Base-by-base conservation (phyloP, 2,113 vertebrate species). In the Numida meleagris region DNA sequence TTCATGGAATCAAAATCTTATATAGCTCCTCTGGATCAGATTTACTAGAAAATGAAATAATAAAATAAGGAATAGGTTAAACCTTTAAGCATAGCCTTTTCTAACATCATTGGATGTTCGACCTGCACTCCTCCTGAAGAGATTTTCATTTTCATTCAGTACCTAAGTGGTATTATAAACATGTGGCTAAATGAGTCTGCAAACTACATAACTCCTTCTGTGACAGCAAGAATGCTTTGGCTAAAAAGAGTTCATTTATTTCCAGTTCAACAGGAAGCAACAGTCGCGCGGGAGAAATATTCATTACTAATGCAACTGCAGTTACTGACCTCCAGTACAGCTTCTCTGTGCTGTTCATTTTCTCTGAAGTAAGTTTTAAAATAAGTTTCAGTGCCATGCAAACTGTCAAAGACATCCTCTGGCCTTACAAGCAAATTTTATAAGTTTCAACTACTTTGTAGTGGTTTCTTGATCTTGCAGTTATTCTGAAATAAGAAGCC, bases 271-370 rank as follows among this genome's bases (percentile, higher is more conserved):
- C 23, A 68, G 55, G 72, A 95, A 68, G 18, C 38, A 74, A 67
- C 29, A 46, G 24, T 43, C 18, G 5, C 50, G 45, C 6, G 7
- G 5, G 51, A 81, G 58, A 90, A 90, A 82, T 45, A 74, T 14
- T 75, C 40, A n/a, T 80, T 90, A 66, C 27, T 80, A 86, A 90
- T 53, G 62, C n/a, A 96, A 62, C 24, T 82, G 68, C 50, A 90
- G 76, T 68, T 83, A 66, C 73, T 78, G 73, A 92, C 46, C 43
- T n/a, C 18, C 55, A n/a, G 17, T 58, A n/a, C 67, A 17, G 40
- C 31, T 76, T 76, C 21, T 80, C 21, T 77, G 10, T 46, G 50
- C 68, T 71, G 31, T 43, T 90, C 59, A 46, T 90, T 90, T 76
- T 62, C 40, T 72, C 61, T 65, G 48, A 86, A 89, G 62, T 55